A percentile compares a stretch with the other conserved stretches of the same genome.
These are phyloP conservation scores for Medauroidea extradentata DNA, from an alignment of 1,140 invertebrate species.

Conservation along the genomic window DNA sequence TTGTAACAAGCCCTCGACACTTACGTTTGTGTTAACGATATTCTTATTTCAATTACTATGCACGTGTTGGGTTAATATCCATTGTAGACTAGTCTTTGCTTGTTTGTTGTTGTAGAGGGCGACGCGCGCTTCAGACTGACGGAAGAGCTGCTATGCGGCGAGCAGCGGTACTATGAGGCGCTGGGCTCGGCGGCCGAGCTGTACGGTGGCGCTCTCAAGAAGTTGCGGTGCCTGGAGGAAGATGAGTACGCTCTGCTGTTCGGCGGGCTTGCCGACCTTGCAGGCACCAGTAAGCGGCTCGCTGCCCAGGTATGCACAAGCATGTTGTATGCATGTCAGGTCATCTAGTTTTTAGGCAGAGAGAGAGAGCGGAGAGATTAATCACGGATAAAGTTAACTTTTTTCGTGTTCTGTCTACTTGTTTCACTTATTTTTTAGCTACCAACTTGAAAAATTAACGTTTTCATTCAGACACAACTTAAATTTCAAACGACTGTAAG, in stretches of 20 bases:
- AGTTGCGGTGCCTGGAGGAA: slow-evolving; percentile 43
- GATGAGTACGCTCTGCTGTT: slow-evolving; percentile 48
- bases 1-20: too few relatives aligned
- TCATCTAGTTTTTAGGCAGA: too few relatives aligned
- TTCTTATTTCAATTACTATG: too few relatives aligned
- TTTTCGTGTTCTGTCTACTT: too few relatives aligned
- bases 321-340: too few relatives aligned
- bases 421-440: too few relatives aligned
- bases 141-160: slow-evolving; percentile 46
- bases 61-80: not conserved
- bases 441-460: too few relatives aligned
- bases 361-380: too few relatives aligned
- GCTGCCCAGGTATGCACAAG: slow-evolving; percentile 42
- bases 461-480: too few relatives aligned
- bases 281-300: slow-evolving; percentile 44
- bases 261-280: slow-evolving; percentile 47
- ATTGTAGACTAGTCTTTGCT: slow-evolving; percentile 19
- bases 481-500: too few relatives aligned
- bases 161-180: slow-evolving; percentile 46
- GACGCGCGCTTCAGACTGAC: slow-evolving; percentile 46
- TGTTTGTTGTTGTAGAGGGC: slow-evolving; percentile 34
- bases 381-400: too few relatives aligned
- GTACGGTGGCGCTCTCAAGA: slow-evolving; percentile 47
- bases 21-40: too few relatives aligned
- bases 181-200: slow-evolving; percentile 47